Evolutionary conservation across 2,888 invertebrate species (phyloP), one percentile per base, ranked within the genome.

Genomic region (Apamea epomidion): DNA sequence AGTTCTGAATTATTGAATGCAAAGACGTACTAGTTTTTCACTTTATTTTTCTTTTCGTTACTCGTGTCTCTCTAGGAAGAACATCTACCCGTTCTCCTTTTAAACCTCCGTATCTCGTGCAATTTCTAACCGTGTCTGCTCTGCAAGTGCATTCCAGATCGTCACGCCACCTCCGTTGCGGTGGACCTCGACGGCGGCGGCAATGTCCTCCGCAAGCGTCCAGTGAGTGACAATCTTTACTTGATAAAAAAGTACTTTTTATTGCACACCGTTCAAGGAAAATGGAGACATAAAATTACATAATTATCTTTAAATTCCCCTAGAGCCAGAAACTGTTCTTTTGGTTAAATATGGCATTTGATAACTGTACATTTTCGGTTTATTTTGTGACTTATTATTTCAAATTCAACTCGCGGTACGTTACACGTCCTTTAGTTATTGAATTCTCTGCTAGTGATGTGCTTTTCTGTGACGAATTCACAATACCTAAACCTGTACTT

Each of bases 91-190:
- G 16, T 70, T 0, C 1, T 68, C 21, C 18, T 68, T 48, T 48
- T 2, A 78, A 78, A 78, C 6, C 25, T 54, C n/a, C 45, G 4
- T 21, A 32, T 80, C 45, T 67, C 67, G n/a, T 29, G 12, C 10
- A 73, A 42, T 74, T 67, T 60, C 42, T 32, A 42, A 72, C 45
- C 45, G 21, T 64, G 21, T 72, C 54, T 54, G 12, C 32, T 80
- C 21, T 21, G 71, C 72, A 64, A 54, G 42, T 71, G 32, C 45
- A 71, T 32, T 32, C 12, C 21, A n/a, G 74, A 74, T 67, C 21
- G 58, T 60, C 67, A 67, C 74, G 74, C 48, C 37, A 80, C 51
- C 12, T 67, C 42, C 65, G 12, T 74, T 51, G 67, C 42, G 81
- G 74, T 81, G 8, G 25, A 74, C 48, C 60, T n/a, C 58, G 6